A percentile compares a stretch with the other conserved stretches of the same genome.
phyloP scores from a whole-genome alignment of 2,113 vertebrate genomes.

The Terrapene triunguis region DNA sequence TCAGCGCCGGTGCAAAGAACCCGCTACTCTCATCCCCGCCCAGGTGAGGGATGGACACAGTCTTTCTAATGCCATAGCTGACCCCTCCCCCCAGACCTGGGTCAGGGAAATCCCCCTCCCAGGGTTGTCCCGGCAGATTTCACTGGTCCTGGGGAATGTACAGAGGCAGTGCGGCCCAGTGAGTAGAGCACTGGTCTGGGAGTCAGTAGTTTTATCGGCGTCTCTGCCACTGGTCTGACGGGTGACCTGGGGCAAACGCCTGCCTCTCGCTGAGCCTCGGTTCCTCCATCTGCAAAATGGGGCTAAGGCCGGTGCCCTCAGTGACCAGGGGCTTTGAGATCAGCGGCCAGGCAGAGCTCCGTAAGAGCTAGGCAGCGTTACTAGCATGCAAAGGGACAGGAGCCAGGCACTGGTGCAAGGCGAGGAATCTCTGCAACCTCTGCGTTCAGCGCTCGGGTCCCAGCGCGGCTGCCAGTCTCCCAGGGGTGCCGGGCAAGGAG shows the following conservation, averaged over 20 bases:
- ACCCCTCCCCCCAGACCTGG: background rate
- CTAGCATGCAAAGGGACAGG: too few species aligned
- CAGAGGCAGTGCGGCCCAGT: background rate
- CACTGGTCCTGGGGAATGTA: background rate
- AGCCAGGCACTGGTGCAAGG: too few species aligned
- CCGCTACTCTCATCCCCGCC: fast-evolving
- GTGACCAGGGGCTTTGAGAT: background rate
- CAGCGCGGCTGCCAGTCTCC: too few species aligned
- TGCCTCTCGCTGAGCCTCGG: background rate
- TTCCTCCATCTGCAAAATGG: background rate
- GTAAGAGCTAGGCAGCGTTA: too few species aligned
- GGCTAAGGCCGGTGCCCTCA: background rate
- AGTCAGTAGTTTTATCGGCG: background rate
- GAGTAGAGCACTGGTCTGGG: background rate
- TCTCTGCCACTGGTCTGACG: background rate
- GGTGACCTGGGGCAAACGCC: background rate
- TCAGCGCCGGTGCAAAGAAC: fast-evolving
- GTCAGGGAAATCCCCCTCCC: background rate
- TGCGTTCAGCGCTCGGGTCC: fast-evolving
- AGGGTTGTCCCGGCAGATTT: background rate
- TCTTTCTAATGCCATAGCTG: background rate
- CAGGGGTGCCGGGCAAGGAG: background rate
- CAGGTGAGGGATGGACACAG: background rate
- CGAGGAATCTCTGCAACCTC: too few species aligned
- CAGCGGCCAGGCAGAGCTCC: background rate